A percentile compares a stretch with the other conserved stretches of the same genome.
Conservation (phyloP, 2,888 invertebrate genomes). For the Brenthis hecate region DNA sequence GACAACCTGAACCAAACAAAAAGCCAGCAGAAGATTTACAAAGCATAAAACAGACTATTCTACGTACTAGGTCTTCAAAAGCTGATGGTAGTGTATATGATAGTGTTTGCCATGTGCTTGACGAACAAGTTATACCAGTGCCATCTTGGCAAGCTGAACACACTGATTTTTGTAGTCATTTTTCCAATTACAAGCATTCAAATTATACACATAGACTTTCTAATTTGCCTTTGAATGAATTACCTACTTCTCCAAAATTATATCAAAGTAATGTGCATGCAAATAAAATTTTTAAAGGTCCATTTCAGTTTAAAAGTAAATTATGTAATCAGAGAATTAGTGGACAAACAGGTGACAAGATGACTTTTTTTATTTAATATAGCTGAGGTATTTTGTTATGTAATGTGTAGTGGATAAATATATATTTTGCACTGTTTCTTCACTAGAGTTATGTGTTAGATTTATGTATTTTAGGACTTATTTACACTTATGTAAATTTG, state of each 20-base stretch:
- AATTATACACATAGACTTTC: conserved; percentile 41
- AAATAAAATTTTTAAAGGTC: conserved; percentile 36
- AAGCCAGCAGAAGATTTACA: conserved; percentile 59
- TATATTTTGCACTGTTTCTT: background rate
- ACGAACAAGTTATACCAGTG: conserved; percentile 66
- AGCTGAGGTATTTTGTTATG: background rate
- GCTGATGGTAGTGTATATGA: conserved; percentile 60
- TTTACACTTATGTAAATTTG: no score
- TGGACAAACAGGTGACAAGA: conserved; percentile 9
- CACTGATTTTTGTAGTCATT: conserved; percentile 50
- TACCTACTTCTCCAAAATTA: conserved; percentile 5
- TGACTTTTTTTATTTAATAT: background rate
- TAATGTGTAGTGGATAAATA: background rate
- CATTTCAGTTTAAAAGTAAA: conserved; percentile 42
- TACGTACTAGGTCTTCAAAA: conserved; percentile 57
- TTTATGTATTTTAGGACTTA: no score
- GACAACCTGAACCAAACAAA: conserved; percentile 55
- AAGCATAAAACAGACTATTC: conserved; percentile 67
- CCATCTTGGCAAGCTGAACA: conserved; percentile 65
- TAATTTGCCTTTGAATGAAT: conserved; percentile 40
- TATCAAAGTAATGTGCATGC: conserved; percentile 15
- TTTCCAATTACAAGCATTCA: conserved; percentile 2
- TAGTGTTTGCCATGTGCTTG: conserved; percentile 66
- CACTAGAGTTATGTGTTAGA: no score
- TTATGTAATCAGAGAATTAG: background rate